Evolutionary conservation across 2,113 vertebrate genomes (phyloP).

Genomic region (Amphiprion percula): DNA sequence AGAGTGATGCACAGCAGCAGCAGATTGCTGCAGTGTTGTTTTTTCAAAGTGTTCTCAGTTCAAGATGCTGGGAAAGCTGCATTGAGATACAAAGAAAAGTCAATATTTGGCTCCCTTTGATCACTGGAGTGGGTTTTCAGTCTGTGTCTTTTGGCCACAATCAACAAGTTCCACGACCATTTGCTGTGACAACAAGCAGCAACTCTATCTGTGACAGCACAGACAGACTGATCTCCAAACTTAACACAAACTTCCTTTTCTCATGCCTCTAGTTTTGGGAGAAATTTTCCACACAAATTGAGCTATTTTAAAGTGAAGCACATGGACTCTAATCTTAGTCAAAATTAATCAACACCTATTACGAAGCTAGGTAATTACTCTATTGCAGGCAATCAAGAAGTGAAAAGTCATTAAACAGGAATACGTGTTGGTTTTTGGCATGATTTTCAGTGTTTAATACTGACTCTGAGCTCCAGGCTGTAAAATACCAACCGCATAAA

Average conservation of each 20-base stretch:
- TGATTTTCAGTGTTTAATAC: neutral
- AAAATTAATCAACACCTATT: neutral
- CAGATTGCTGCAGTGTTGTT: neutral
- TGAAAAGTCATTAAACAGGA: neutral
- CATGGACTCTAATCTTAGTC: too few species aligned
- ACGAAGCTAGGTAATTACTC: neutral
- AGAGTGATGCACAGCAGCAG: neutral
- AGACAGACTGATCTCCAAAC: neutral
- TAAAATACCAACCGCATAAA: slow-evolving; percentile 26
- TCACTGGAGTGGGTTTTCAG: slow-evolving; percentile 18
- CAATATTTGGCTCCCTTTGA: slow-evolving; percentile 34
- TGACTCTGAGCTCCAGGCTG: neutral
- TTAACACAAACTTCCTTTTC: neutral
- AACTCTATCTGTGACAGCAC: neutral
- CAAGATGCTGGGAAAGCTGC: slow-evolving; percentile 16
- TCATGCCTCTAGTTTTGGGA: neutral
- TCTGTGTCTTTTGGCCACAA: slow-evolving; percentile 15
- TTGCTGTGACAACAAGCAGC: slow-evolving; percentile 40
- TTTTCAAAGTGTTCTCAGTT: neutral
- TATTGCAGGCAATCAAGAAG: neutral
- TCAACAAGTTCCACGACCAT: slow-evolving; percentile 25
- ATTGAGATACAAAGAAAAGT: slow-evolving; percentile 6
- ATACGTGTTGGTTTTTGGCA: slow-evolving; percentile 10
- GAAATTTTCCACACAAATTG: neutral
- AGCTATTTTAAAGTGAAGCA: neutral